These are phyloP conservation scores for Odontesthes bonariensis DNA, from an alignment of 2,113 vertebrate species.

Conservation along the genomic window DNA sequence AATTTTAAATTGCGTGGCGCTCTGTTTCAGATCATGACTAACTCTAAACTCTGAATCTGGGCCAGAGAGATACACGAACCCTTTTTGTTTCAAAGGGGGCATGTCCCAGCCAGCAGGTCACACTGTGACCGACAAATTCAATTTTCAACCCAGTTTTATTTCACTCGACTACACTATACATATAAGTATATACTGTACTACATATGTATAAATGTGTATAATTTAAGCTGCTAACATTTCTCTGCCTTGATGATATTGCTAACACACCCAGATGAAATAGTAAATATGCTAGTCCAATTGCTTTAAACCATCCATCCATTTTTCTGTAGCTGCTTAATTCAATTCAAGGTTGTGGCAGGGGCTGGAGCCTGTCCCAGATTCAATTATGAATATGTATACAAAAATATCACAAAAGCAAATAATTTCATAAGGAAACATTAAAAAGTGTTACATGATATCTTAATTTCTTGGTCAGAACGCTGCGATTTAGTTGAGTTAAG, in stretches of 20 bases:
- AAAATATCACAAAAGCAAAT: no score
- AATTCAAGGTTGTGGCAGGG: no score
- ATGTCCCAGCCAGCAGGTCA: constrained; percentile 13
- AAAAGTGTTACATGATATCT: no score
- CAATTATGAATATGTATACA: no score
- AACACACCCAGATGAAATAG: background rate
- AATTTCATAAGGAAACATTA: no score
- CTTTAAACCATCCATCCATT: background rate
- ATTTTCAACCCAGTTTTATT: background rate
- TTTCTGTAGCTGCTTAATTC: no score
- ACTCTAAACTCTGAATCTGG: constrained; percentile 42
- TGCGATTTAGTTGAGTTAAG: no score
- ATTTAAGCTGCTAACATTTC: background rate
- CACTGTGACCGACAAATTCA: background rate
- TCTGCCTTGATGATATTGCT: background rate
- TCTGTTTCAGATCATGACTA: background rate
- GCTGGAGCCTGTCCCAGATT: no score
- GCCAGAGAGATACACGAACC: constrained; percentile 34
- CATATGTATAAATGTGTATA: no score
- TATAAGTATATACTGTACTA: no score
- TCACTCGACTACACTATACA: background rate
- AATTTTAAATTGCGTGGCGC: constrained; percentile 7
- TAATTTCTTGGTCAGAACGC: no score
- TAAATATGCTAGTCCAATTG: background rate
- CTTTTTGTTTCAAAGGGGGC: constrained; percentile 6